Conservation (phyloP, 2,888 invertebrate genomes). For the Meiosimyza platycephala region DNA sequence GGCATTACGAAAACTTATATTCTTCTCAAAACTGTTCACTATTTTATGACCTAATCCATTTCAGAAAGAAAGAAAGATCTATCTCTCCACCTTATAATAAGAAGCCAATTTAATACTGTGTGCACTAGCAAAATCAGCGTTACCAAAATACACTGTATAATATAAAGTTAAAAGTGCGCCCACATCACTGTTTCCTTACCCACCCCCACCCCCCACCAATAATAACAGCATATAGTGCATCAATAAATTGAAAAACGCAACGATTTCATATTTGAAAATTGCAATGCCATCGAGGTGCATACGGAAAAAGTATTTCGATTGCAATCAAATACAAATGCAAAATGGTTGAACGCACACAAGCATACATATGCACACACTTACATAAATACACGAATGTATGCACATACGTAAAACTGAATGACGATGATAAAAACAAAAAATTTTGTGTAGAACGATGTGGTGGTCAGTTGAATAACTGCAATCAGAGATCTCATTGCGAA, state of each 20-base stretch:
- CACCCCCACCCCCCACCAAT: neutral
- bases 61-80: too few relatives aligned
- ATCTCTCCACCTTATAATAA: too few relatives aligned
- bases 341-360: conserved; percentile 26
- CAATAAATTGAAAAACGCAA: neutral
- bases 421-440: neutral
- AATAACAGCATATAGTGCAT: neutral
- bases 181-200: neutral
- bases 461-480: conserved; percentile 5
- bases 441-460: neutral
- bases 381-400: too few relatives aligned
- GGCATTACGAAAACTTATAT: too few relatives aligned
- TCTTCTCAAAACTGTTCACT: too few relatives aligned
- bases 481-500: conserved; percentile 20
- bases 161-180: neutral
- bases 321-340: conserved; percentile 37
- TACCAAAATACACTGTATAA: too few relatives aligned
- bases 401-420: too few relatives aligned
- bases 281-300: conserved; percentile 5
- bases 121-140: too few relatives aligned
- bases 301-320: conserved; percentile 52
- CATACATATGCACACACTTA: neutral
- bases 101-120: too few relatives aligned
- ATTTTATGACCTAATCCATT: too few relatives aligned
- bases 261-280: conserved; percentile 18